Evolutionary conservation across 2,888 invertebrate genomes (phyloP).

Genomic region (Ennomos erosarius): DNA sequence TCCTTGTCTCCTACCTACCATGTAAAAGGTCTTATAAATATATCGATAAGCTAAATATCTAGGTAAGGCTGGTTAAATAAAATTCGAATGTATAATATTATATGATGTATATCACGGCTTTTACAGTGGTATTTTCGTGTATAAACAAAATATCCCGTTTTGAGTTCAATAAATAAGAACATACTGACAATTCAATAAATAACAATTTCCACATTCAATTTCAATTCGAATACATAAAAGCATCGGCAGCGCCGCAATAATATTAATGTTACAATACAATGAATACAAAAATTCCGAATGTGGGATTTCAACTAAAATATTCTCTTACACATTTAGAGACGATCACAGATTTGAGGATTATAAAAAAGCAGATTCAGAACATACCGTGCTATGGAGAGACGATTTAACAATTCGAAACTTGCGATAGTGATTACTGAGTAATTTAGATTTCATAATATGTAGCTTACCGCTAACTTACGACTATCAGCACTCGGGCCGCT

Average conservation of each 20-base stretch:
- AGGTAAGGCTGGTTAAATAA: slow-evolving; percentile 57
- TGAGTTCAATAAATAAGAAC: slow-evolving; percentile 81
- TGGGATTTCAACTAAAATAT: slow-evolving; percentile 75
- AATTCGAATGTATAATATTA: slow-evolving; percentile 79
- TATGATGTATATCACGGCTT: slow-evolving; percentile 85
- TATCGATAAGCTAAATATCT: background rate
- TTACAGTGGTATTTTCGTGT: slow-evolving; percentile 83
- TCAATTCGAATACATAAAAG: slow-evolving; percentile 49
- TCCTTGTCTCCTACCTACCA: too few species aligned
- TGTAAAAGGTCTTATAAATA: too few species aligned
- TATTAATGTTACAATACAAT: slow-evolving; percentile 57
- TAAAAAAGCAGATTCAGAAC: slow-evolving; percentile 83
- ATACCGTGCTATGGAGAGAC: slow-evolving; percentile 83
- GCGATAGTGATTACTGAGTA: slow-evolving; percentile 83
- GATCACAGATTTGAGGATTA: slow-evolving; percentile 85
- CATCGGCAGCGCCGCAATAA: slow-evolving; percentile 72
- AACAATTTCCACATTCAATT: slow-evolving; percentile 78
- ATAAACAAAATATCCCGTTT: slow-evolving; percentile 83
- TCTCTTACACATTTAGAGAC: slow-evolving; percentile 82
- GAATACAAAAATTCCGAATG: slow-evolving; percentile 61
- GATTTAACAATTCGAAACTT: slow-evolving; percentile 81
- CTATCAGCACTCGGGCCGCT: slow-evolving; percentile 78
- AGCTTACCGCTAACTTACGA: slow-evolving; percentile 82
- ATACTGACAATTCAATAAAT: slow-evolving; percentile 82
- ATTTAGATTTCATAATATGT: slow-evolving; percentile 76